Conservation (phyloP, 2,888 invertebrate species). For the Yponomeuta evonymella region DNA sequence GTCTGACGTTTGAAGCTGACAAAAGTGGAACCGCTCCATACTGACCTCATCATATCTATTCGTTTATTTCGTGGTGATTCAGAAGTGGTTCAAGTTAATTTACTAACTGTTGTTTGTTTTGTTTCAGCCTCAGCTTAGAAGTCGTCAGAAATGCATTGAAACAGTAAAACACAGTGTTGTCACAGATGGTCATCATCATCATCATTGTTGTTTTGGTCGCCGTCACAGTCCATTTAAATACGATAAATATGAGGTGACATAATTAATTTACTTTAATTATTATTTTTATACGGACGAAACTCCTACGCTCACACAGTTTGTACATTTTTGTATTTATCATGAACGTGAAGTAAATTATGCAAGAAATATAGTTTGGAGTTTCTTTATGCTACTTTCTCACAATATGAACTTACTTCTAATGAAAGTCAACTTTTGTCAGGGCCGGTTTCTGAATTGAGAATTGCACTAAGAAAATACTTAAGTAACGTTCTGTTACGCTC, state of each 20-base stretch:
- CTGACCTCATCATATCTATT: too few relatives aligned
- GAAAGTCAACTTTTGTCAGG: neutral
- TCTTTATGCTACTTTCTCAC: neutral
- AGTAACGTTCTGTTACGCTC: too few relatives aligned
- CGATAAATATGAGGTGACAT: neutral
- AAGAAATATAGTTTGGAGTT: neutral
- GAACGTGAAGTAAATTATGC: neutral
- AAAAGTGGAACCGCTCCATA: too few relatives aligned
- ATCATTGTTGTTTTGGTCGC: neutral
- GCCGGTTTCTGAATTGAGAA: too few relatives aligned
- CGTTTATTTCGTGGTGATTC: neutral
- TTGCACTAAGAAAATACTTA: too few relatives aligned
- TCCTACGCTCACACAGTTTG: neutral
- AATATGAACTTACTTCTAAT: neutral
- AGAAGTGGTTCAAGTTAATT: neutral
- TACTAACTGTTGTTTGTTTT: neutral
- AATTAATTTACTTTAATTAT: neutral
- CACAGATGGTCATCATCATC: neutral
- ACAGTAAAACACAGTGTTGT: neutral
- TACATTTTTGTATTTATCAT: constrained; percentile 2
- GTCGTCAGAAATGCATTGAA: neutral
- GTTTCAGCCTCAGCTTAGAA: neutral
- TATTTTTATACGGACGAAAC: neutral
- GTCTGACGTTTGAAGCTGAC: too few relatives aligned
- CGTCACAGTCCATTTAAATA: neutral